These are phyloP conservation scores for Balaeniceps rex DNA, from an alignment of 2,113 vertebrate genomes.

Conservation along the genomic window DNA sequence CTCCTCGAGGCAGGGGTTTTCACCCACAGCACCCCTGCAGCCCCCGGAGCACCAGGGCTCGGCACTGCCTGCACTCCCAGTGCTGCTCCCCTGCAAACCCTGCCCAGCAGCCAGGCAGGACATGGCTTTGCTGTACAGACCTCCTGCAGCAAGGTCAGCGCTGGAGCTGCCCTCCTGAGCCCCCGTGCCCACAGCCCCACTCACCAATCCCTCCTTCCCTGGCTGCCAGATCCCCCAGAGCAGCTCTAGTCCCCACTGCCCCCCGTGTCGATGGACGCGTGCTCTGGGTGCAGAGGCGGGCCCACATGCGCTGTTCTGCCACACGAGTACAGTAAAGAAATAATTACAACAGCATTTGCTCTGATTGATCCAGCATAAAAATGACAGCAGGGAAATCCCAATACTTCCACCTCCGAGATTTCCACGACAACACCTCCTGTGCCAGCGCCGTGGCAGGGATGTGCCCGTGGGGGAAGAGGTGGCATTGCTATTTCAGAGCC, in stretches of 20 bases:
- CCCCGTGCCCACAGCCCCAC: background rate
- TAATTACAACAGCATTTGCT: background rate
- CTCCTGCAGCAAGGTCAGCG: background rate
- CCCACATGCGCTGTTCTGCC: accelerated
- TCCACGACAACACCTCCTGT: background rate
- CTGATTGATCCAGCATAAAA: background rate
- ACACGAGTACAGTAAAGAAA: background rate
- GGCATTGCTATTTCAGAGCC: background rate
- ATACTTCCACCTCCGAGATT: background rate
- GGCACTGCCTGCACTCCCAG: background rate
- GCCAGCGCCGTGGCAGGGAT: background rate
- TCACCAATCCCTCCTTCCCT: background rate
- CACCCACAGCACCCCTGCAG: background rate
- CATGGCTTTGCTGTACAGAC: background rate
- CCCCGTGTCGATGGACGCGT: accelerated
- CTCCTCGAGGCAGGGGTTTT: background rate
- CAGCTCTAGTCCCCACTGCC: background rate
- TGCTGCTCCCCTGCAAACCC: background rate
- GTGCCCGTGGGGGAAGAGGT: background rate
- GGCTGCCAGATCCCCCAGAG: background rate
- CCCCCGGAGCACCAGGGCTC: background rate
- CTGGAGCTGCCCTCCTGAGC: background rate
- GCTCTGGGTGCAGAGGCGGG: background rate
- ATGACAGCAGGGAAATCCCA: background rate
- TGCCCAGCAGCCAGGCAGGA: accelerated